Base-by-base conservation (phyloP, 2,113 vertebrate genomes). In the Fukomys damarensis region DNA sequence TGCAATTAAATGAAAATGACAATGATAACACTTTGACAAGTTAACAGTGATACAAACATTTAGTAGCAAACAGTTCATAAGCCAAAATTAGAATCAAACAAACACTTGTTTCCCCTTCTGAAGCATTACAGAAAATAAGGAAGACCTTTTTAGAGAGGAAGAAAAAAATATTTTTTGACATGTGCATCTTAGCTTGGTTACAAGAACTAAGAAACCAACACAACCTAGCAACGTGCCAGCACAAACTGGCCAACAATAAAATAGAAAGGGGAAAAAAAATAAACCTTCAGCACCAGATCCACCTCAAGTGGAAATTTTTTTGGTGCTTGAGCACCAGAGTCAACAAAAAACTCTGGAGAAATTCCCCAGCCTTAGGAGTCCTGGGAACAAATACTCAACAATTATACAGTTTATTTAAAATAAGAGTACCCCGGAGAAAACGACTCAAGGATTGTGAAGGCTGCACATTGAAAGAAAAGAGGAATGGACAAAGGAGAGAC, bases 161-260 rank as follows among this genome's bases (percentile, higher is more conserved):
- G 89, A 61, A 81, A 89, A 95, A 88, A 65, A 77, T 35, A 14
- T 70, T 82, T 96, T 96, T 96, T 96, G 92, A 96, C 81, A 90
- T 70, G 82, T 86, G 54, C 92, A 95, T 90, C 63, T 96, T 95
- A 82, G 81, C 77, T 92, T 96, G 84, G 96, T 96, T 97, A 93
- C 92, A 88, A 95, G 72, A 95, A 88, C 93, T 93, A 97, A 97
- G 94, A 95, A 96, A 97, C 92, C 85, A 88, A 94, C 28, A 97
- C 35, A 97, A 54, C 92, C 91, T 97, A 96, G 95, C 92, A 97
- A 97, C 86, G 46, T 88, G 54, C 59, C 83, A 66, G 92, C 92
- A 81, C 43, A 81, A 95, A 96, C n/a, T 86, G 87, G 52, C 82
- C 95, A 95, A 88, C 85, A 97, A 93, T 86, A 97, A 97, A 97